Evolutionary conservation across 1,140 invertebrate species (phyloP).

Genomic region (Bombus cullumanus): DNA sequence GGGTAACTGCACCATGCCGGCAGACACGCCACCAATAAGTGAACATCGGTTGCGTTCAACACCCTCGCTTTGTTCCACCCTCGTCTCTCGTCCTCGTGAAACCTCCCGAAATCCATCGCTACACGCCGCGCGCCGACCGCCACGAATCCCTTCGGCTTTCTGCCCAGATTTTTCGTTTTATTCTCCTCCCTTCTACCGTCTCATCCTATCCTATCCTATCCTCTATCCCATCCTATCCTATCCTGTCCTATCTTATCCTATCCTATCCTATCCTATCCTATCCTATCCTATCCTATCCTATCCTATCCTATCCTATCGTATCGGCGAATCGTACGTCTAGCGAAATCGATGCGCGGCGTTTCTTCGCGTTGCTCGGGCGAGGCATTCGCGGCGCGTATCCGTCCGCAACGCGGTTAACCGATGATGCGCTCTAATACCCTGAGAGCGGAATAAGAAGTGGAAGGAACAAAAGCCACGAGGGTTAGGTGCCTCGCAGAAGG

Average conservation of each 20-base stretch:
- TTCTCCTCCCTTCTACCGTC: not conserved
- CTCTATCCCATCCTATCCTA: too few relatives aligned
- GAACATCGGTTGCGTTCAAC: conserved; percentile 81
- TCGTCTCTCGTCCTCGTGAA: conserved; percentile 56
- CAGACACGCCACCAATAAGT: conserved; percentile 83
- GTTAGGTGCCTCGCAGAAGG: conserved; percentile 14
- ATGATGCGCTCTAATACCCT: too few relatives aligned
- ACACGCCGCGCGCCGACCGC: conserved; percentile 45
- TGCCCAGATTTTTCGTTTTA: conserved; percentile 35
- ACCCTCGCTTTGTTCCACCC: conserved; percentile 76
- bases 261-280: too few relatives aligned
- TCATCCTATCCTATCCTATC: too few relatives aligned
- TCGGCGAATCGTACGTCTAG: too few relatives aligned
- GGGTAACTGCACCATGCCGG: conserved; percentile 79
- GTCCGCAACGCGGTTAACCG: too few relatives aligned
- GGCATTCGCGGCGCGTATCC: too few relatives aligned
- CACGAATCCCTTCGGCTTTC: conserved; percentile 42
- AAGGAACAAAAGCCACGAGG: not conserved
- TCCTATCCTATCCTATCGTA: too few relatives aligned
- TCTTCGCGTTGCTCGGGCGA: too few relatives aligned
- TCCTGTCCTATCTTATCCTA: too few relatives aligned
- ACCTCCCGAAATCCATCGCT: conserved; percentile 60
- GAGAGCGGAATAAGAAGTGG: not conserved
- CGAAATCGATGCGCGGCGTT: too few relatives aligned
- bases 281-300: too few relatives aligned